Conservation (phyloP, 2,888 invertebrate genomes). For the Perizoma affinitatum region DNA sequence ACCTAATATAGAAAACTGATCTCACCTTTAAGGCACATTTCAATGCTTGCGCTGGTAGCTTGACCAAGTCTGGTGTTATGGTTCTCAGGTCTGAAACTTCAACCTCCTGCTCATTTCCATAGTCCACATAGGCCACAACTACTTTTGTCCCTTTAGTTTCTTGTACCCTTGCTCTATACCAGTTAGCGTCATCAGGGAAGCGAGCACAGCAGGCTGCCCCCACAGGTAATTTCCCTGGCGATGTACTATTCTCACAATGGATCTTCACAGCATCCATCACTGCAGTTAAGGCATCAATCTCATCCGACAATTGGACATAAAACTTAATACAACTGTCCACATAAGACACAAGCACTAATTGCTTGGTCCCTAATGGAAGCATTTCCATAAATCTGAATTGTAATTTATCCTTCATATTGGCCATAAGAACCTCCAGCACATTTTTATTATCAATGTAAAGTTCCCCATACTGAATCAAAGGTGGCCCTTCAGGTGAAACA, state of each 20-base stretch:
- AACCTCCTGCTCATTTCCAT: slow-evolving; percentile 95
- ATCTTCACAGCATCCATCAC: slow-evolving; percentile 87
- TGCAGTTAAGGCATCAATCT: slow-evolving; percentile 84
- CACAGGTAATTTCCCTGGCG: slow-evolving; percentile 76
- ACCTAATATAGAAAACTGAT: slow-evolving; percentile 1
- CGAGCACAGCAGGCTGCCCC: slow-evolving; percentile 91
- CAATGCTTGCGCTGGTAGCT: slow-evolving; percentile 89
- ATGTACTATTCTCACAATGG: slow-evolving; percentile 81
- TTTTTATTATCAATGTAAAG: slow-evolving; percentile 85
- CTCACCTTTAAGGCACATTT: slow-evolving; percentile 88
- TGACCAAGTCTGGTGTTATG: slow-evolving; percentile 86
- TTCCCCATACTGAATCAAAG: slow-evolving; percentile 90
- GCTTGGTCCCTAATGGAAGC: slow-evolving; percentile 62
- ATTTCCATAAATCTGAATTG: slow-evolving; percentile 71
- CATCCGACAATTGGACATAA: slow-evolving; percentile 88
- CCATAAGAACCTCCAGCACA: slow-evolving; percentile 83
- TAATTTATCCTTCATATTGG: slow-evolving; percentile 68
- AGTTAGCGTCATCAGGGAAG: slow-evolving; percentile 91
- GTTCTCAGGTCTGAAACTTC: slow-evolving; percentile 83
- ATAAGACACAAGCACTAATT: slow-evolving; percentile 85
- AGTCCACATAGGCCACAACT: slow-evolving; percentile 95
- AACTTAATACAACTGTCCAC: slow-evolving; percentile 89
- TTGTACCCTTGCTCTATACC: slow-evolving; percentile 95
- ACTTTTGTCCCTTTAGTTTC: slow-evolving; percentile 84
- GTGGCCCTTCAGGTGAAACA: slow-evolving; percentile 87